phyloP scores from a whole-genome alignment of 2,797 vertebrate genomes.

The Moxostoma hubbsi region DNA sequence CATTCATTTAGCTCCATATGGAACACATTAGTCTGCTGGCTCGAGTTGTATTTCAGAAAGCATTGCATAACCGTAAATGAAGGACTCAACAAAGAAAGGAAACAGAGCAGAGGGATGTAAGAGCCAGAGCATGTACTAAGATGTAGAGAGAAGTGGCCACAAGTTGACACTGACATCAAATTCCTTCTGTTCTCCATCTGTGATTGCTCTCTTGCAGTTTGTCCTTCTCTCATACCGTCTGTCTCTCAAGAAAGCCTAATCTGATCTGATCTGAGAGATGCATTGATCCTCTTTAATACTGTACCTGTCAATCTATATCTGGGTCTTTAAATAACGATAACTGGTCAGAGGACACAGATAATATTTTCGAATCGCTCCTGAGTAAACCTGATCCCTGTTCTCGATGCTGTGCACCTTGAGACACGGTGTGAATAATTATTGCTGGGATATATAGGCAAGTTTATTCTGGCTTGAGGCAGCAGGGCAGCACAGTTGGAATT shows the following conservation, averaged over 20 bases:
- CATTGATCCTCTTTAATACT: no score
- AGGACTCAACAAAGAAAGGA: constrained; percentile 35
- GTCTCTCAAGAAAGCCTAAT: no score
- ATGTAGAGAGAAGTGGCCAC: constrained; percentile 20
- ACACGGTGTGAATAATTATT: constrained; percentile 62
- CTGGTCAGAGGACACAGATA: not conserved
- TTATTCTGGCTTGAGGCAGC: constrained; percentile 78
- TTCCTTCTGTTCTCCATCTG: constrained; percentile 56
- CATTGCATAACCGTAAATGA: constrained; percentile 34
- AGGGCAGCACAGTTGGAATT: constrained; percentile 73
- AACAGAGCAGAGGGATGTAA: constrained; percentile 7
- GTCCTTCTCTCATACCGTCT: no score
- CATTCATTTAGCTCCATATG: constrained; percentile 60
- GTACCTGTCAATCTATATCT: no score
- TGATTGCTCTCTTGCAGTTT: no score
- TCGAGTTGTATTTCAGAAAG: constrained; percentile 42
- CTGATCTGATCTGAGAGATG: no score
- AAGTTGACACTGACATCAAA: constrained; percentile 45
- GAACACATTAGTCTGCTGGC: constrained; percentile 57
- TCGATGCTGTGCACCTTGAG: not conserved
- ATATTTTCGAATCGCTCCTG: not conserved
- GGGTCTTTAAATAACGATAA: not conserved
- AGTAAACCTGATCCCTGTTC: constrained; percentile 28
- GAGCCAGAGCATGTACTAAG: constrained; percentile 11
- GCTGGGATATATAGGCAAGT: constrained; percentile 71